Conservation (phyloP, 2,888 invertebrate species). For the Synergus gifuensis region DNA sequence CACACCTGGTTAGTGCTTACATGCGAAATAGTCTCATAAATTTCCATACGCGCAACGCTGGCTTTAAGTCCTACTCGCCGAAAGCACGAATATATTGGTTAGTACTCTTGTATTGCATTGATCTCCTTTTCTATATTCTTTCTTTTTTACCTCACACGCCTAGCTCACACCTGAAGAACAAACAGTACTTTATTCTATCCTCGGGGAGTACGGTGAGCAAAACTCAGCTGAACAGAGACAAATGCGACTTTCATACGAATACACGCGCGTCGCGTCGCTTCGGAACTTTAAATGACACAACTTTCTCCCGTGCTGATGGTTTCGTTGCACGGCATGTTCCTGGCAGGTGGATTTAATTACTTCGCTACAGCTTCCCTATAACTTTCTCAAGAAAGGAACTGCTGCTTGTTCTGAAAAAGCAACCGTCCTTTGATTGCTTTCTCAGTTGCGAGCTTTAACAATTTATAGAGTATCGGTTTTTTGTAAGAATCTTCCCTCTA, state of each 20-base stretch:
- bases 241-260: conserved; percentile 61
- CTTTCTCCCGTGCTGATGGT: conserved; percentile 56
- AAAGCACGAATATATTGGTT: conserved; percentile 69
- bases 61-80: conserved; percentile 70
- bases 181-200: conserved; percentile 46
- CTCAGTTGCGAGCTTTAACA: neutral
- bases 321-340: conserved; percentile 51
- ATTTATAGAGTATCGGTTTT: neutral
- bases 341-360: conserved; percentile 61
- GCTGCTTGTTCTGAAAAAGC: conserved; percentile 4
- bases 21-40: conserved; percentile 76
- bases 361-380: conserved; percentile 30
- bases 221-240: conserved; percentile 57
- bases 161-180: conserved; percentile 16
- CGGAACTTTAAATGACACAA: conserved; percentile 65
- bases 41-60: conserved; percentile 70
- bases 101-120: conserved; percentile 52
- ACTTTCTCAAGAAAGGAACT: conserved; percentile 27
- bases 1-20: conserved; percentile 77
- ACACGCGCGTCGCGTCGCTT: conserved; percentile 49
- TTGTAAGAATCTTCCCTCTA: neutral
- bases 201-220: conserved; percentile 45
- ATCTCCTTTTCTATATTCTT: conserved; percentile 10
- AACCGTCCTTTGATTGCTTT: conserved; percentile 26
- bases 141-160: conserved; percentile 16